phyloP scores from a whole-genome alignment of 2,797 vertebrate species.

The Acanthurus tractus region DNA sequence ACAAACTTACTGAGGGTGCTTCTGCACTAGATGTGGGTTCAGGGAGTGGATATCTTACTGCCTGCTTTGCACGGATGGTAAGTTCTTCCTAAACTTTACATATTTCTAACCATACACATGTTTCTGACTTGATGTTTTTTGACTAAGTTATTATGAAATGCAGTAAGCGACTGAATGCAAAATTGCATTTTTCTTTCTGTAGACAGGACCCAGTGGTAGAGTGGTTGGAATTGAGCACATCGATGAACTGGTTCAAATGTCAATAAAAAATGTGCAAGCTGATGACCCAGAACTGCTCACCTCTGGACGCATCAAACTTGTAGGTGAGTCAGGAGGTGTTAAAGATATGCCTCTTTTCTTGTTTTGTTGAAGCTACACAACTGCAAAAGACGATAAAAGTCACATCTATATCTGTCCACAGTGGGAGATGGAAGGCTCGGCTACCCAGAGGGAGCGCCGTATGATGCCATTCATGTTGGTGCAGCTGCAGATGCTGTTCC shows the following conservation, averaged over 20 bases:
- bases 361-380: background rate
- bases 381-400: background rate
- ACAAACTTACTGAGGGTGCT: slow-evolving; percentile 90
- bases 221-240: slow-evolving; percentile 94
- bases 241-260: slow-evolving; percentile 88
- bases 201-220: slow-evolving; percentile 89
- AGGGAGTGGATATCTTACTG: slow-evolving; percentile 93
- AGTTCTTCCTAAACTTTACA: slow-evolving; percentile 32
- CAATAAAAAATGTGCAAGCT: slow-evolving; percentile 87
- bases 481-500: slow-evolving; percentile 90
- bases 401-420: slow-evolving; percentile 57
- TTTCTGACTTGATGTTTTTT: background rate
- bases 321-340: slow-evolving; percentile 82
- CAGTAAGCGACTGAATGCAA: background rate
- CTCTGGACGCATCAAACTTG: slow-evolving; percentile 87
- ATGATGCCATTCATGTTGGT: slow-evolving; percentile 93
- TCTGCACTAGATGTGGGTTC: slow-evolving; percentile 92
- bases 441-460: slow-evolving; percentile 89
- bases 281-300: slow-evolving; percentile 89
- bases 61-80: slow-evolving; percentile 94
- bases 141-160: background rate
- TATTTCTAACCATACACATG: background rate
- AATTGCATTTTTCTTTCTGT: slow-evolving; percentile 18
- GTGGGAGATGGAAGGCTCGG: slow-evolving; percentile 92
- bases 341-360: background rate